These are phyloP conservation scores for Sisyra nigra DNA, from an alignment of 2,888 invertebrate genomes.

Conservation along the genomic window DNA sequence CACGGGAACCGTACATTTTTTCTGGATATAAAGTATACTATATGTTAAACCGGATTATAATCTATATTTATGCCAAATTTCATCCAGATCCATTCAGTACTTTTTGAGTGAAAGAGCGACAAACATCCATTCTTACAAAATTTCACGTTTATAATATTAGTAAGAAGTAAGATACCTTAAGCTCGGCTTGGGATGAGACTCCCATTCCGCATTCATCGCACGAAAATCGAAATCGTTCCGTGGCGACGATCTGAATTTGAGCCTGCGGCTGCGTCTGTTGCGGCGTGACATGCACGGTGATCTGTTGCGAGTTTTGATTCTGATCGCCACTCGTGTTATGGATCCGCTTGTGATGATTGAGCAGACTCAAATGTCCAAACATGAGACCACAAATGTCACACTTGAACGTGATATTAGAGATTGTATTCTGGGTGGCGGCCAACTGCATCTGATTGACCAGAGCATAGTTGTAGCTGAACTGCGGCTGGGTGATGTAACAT, in stretches of 20 bases:
- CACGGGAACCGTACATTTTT: no score
- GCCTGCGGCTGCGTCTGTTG: conserved; percentile 25
- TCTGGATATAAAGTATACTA: no score
- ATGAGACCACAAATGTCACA: conserved; percentile 77
- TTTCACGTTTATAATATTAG: no score
- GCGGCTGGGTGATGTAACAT: conserved; percentile 57
- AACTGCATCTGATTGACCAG: conserved; percentile 65
- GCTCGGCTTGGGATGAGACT: conserved; percentile 24
- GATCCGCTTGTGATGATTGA: conserved; percentile 77
- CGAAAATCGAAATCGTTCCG: conserved; percentile 28
- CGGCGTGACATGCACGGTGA: conserved; percentile 21
- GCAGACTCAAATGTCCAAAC: conserved; percentile 63
- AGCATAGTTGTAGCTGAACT: conserved; percentile 63
- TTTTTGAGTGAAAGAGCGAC: no score
- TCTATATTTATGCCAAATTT: no score
- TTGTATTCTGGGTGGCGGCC: conserved; percentile 41
- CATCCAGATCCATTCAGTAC: no score
- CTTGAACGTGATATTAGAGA: conserved; percentile 72
- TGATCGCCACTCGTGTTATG: conserved; percentile 45
- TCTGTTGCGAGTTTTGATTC: conserved; percentile 20
- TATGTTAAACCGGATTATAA: no score
- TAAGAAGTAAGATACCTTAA: no score
- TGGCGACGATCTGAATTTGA: conserved; percentile 42
- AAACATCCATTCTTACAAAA: no score
- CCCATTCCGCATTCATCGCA: conserved; percentile 29